Conservation (phyloP, 2,113 vertebrate species). For the Passer domesticus region DNA sequence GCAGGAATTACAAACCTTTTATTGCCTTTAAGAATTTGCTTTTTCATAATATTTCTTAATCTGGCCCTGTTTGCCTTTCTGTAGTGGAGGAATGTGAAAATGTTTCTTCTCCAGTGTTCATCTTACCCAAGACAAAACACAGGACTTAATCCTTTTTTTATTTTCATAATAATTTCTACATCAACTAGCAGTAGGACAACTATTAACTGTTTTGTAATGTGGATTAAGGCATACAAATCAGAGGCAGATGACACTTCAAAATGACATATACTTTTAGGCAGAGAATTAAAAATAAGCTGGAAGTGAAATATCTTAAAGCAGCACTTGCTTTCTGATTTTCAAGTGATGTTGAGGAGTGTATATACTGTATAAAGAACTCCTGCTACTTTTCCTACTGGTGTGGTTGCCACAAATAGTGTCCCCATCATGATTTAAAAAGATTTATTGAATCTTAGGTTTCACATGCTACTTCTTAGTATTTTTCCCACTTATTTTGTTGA, state of each 20-base stretch:
- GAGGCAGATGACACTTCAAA: not conserved
- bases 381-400: not conserved
- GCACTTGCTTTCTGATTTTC: not conserved
- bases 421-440: not conserved
- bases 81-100: not conserved
- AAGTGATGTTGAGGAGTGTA: not conserved
- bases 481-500: not conserved
- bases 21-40: not conserved
- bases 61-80: not conserved
- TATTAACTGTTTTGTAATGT: not conserved
- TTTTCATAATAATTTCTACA: not conserved
- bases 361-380: not conserved
- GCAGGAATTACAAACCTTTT: not conserved
- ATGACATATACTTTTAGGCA: not conserved
- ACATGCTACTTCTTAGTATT: not conserved
- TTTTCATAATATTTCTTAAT: not conserved
- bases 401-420: not conserved
- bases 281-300: not conserved
- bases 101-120: not conserved
- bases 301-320: not conserved
- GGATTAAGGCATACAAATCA: not conserved
- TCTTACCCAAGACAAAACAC: not conserved
- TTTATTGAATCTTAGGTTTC: not conserved
- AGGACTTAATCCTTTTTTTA: not conserved
- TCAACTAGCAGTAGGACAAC: not conserved